These are phyloP conservation scores for Gortyna flavago DNA, from an alignment of 2,888 invertebrate genomes.

Conservation along the genomic window DNA sequence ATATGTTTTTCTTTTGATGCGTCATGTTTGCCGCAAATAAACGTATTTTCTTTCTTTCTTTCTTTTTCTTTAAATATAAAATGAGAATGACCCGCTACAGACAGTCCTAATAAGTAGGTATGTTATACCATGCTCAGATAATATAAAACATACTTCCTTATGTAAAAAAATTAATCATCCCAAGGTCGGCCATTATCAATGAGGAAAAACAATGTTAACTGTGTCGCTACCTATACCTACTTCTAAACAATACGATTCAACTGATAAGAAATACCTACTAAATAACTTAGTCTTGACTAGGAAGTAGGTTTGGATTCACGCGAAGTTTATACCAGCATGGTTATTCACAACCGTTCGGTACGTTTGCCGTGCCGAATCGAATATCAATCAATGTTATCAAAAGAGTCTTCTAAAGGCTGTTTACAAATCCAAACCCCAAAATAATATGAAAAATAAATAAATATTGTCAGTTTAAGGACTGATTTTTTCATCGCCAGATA, in stretches of 20 bases:
- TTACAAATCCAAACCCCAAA: not conserved
- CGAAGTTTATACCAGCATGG: not conserved
- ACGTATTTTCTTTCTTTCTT: too few relatives aligned
- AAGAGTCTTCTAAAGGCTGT: not conserved
- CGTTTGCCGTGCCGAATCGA: not conserved
- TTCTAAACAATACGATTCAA: not conserved
- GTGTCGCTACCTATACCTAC: not conserved
- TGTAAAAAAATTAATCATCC: constrained; percentile 13
- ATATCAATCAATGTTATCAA: not conserved
- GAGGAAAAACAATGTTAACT: constrained; percentile 24
- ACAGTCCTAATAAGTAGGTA: not conserved
- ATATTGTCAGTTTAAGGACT: too few relatives aligned
- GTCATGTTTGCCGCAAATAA: too few relatives aligned
- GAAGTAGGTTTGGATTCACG: not conserved
- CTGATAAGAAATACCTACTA: constrained; percentile 18
- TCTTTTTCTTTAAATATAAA: too few relatives aligned
- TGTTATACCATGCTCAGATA: not conserved
- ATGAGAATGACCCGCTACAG: not conserved
- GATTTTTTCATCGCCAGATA: too few relatives aligned
- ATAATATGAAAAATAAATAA: not conserved
- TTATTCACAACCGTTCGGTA: not conserved
- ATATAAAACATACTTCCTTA: constrained; percentile 7
- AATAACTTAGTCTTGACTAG: not conserved
- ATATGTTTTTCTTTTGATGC: too few relatives aligned
- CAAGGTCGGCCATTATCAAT: constrained; percentile 27